These are phyloP conservation scores for Dromiciops gliroides DNA, from an alignment of 2,113 vertebrate genomes.

Conservation along the genomic window DNA sequence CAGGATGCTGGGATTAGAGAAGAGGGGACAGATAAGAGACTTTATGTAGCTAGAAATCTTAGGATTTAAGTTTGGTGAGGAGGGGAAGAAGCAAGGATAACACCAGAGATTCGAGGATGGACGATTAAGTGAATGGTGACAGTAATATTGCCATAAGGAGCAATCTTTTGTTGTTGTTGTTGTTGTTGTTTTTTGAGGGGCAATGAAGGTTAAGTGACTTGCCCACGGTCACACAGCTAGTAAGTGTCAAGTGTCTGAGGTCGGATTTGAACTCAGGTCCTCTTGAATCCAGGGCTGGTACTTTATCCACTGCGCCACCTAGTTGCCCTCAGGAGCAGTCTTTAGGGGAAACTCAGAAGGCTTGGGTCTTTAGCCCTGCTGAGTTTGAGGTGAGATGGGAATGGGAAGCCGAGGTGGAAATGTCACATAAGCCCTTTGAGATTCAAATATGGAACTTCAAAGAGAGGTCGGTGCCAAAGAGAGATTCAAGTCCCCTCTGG, in stretches of 20 bases:
- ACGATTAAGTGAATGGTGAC: background rate
- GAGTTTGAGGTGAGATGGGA: background rate
- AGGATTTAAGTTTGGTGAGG: background rate
- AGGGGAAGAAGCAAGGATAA: background rate
- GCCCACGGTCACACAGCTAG: too few relatives aligned
- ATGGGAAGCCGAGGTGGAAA: background rate
- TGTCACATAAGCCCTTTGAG: background rate
- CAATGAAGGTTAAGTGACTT: too few relatives aligned
- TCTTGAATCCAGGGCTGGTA: too few relatives aligned
- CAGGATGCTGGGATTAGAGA: background rate
- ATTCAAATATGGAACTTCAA: background rate
- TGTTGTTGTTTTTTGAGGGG: too few relatives aligned
- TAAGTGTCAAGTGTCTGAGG: too few relatives aligned
- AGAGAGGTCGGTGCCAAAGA: background rate
- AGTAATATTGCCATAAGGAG: background rate
- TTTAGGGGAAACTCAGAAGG: conserved; percentile 10
- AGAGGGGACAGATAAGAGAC: background rate
- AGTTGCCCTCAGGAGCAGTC: background rate
- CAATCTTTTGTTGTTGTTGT: too few relatives aligned
- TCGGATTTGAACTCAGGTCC: too few relatives aligned
- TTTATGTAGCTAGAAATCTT: background rate
- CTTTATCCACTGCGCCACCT: too few relatives aligned
- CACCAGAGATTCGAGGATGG: background rate
- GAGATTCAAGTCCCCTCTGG: background rate
- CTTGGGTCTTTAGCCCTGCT: background rate